Evolutionary conservation across 2,797 vertebrate genomes (phyloP).

Genomic region (Galaxias olidus): DNA sequence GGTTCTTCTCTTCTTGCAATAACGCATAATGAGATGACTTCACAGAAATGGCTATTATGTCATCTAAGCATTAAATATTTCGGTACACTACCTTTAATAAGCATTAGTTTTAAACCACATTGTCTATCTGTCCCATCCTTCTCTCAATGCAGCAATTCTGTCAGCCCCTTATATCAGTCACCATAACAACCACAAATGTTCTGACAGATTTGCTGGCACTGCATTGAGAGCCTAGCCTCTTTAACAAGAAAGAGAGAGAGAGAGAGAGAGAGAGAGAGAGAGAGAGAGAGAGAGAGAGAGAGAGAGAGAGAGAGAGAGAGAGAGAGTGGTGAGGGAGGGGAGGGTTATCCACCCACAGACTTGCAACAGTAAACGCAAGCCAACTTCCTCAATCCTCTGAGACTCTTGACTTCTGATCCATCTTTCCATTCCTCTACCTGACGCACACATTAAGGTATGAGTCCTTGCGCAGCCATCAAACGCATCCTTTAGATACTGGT

Average conservation of each 20-base stretch:
- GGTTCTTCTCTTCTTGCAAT: neutral
- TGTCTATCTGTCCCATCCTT: conserved; percentile 40
- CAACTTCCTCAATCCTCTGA: conserved; percentile 72
- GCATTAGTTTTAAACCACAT: conserved; percentile 37
- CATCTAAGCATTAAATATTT: conserved; percentile 17
- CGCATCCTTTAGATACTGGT: conserved; percentile 16
- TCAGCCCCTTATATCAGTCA: conserved; percentile 77
- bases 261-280: conserved; percentile 44
- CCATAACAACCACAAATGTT: conserved; percentile 86
- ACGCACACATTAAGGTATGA: conserved; percentile 47
- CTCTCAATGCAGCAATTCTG: conserved; percentile 65
- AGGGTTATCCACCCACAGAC: conserved; percentile 40
- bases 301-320: neutral
- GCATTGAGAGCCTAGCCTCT: conserved; percentile 65
- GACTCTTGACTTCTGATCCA: conserved; percentile 58
- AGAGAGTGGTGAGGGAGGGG: conserved; percentile 28
- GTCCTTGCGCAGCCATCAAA: conserved; percentile 22
- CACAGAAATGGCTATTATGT: conserved; percentile 9
- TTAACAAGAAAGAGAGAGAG: conserved; percentile 57
- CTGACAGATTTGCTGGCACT: conserved; percentile 80
- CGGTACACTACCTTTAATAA: conserved; percentile 23
- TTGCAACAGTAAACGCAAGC: conserved; percentile 71
- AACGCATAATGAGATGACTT: neutral
- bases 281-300: conserved; percentile 25
- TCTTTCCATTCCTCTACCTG: conserved; percentile 37